These are phyloP conservation scores for Chloropsis cyanopogon DNA, from an alignment of 2,113 vertebrate species.

Conservation along the genomic window DNA sequence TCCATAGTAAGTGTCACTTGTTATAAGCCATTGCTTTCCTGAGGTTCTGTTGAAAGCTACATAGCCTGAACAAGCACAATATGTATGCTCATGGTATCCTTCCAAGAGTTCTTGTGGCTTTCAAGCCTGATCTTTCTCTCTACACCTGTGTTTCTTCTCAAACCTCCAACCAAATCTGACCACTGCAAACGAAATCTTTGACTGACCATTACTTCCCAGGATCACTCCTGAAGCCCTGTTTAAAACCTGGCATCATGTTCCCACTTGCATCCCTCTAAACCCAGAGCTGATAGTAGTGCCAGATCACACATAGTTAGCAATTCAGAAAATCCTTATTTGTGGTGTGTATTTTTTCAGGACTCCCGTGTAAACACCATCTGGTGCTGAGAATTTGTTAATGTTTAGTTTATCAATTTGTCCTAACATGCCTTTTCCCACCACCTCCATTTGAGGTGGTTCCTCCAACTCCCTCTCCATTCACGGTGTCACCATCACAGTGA, in stretches of 20 bases:
- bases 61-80: not conserved
- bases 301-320: slow-evolving; percentile 25
- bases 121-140: not conserved
- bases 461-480: not conserved
- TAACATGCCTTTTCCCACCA: slow-evolving; percentile 17
- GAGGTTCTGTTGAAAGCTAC: not conserved
- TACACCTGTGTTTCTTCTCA: fast-evolving
- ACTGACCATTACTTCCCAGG: not conserved
- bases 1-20: not conserved
- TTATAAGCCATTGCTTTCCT: not conserved
- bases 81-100: not conserved
- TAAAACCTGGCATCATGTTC: not conserved
- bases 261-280: not conserved
- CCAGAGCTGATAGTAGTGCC: not conserved
- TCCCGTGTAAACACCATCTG: slow-evolving; percentile 55
- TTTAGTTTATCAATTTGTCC: slow-evolving; percentile 53
- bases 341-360: slow-evolving; percentile 13
- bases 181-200: not conserved
- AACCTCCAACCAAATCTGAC: not conserved
- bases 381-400: slow-evolving; percentile 32
- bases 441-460: slow-evolving; percentile 22
- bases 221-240: not conserved
- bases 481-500: fast-evolving
- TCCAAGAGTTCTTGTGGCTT: not conserved
- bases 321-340: slow-evolving; percentile 58